Evolutionary conservation across 2,888 invertebrate genomes (phyloP), one percentile per base, ranked within the genome.

Genomic region (Epinotia nisella): DNA sequence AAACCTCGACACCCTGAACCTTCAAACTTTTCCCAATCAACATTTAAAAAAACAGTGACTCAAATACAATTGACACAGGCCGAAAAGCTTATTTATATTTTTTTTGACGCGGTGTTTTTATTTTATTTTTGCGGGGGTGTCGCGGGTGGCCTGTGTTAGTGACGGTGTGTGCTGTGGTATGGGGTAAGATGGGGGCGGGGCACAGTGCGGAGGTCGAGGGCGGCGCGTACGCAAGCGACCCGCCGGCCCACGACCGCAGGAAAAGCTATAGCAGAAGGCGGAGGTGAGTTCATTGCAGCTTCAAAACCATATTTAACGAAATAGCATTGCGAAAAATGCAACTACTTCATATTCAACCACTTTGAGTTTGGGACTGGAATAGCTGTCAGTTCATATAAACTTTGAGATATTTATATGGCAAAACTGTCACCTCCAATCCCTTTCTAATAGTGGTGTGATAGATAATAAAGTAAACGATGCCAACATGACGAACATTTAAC

Each of bases 141-240:
- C 88, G 86, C 78, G 81, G 82, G 81, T 84, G 82, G 83, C 84
- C 85, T 84, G 88, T 87, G 89, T 87, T 84, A 87, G 90, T 90
- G 91, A 86, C 83, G 87, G 90, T 89, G 90, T 89, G 89, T 90
- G 90, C 83, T 84, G 89, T 88, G 90, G 88, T 83, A 92, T 91
- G 92, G 90, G 90, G 86, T 89, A 91, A 75, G 83, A 94, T 93
- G 93, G 94, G 94, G 80, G 92, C 94, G 77, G 93, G 92, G 78
- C 93, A 94, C 77, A 94, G 94, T 85, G 93, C 91, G 84, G 94
- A 94, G 83, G 91, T 90, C 80, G 92, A 90, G 69, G 89, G 87
- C 81, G 90, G 91, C 85, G 92, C 92, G 76, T 90, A 88, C 84
- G 90, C 92, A 66, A 92, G 94, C 88, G 93, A 93, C 81, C 92